These are phyloP conservation scores for Ormyrus labotus DNA, from an alignment of 2,888 invertebrate species.

Conservation along the genomic window DNA sequence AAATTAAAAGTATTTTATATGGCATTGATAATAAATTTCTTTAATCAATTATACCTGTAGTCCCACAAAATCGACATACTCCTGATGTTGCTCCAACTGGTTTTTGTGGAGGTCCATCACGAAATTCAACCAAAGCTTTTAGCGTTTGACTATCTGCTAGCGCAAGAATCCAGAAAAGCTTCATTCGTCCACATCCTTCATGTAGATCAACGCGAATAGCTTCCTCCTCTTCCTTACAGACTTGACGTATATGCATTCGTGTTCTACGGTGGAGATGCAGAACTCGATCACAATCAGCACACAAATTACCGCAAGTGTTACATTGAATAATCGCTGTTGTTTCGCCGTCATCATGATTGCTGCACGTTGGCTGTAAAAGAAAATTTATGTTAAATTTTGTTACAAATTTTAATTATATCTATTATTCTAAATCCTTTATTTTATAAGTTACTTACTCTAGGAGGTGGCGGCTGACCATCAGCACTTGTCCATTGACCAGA, in stretches of 20 bases:
- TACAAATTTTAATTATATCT: neutral
- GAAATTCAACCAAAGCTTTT: conserved; percentile 93
- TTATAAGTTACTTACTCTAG: conserved; percentile 70
- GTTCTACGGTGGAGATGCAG: conserved; percentile 94
- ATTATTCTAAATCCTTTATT: neutral
- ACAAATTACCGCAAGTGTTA: conserved; percentile 92
- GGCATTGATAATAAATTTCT: neutral
- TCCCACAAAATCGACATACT: conserved; percentile 93
- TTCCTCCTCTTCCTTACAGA: conserved; percentile 97
- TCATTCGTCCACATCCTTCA: conserved; percentile 96
- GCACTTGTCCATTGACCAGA: conserved; percentile 88
- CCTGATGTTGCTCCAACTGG: conserved; percentile 78
- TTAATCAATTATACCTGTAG: conserved; percentile 77
- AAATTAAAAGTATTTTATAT: neutral
- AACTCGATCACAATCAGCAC: conserved; percentile 96
- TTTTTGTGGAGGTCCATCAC: conserved; percentile 82
- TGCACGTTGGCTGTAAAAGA: conserved; percentile 85
- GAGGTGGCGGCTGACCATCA: conserved; percentile 78
- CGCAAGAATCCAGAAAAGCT: conserved; percentile 95
- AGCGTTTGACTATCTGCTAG: conserved; percentile 95
- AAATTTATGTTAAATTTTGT: conserved; percentile 10
- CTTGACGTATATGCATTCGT: conserved; percentile 90
- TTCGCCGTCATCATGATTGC: conserved; percentile 97
- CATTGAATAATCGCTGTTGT: conserved; percentile 96
- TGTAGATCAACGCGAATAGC: conserved; percentile 98